Evolutionary conservation across 2,797 vertebrate species (phyloP), one percentile per base, ranked within the genome.

Genomic region (Cuculus canorus): DNA sequence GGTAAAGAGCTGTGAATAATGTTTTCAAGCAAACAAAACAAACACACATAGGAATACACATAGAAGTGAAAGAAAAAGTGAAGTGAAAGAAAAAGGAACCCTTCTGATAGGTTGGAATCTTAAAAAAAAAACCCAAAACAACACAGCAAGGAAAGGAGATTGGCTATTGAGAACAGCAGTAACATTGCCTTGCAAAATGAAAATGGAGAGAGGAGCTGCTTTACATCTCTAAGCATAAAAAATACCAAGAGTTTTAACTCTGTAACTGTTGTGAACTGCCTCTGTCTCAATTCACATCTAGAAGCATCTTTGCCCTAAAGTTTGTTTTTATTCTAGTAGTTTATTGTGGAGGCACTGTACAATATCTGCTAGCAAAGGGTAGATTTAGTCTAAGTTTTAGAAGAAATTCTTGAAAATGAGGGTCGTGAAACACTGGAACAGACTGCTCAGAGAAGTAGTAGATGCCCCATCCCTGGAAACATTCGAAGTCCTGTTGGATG

Each of bases 11-110:
- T 59, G 27, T 47, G 11, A 61, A 37, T 73, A 70, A 50, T 48
- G 6, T 68, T 89, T 82, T 89, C 37, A 88, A 78, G 28, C 59
- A 61, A 96, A 78, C 27, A 57, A 39, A 56, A 35, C 7, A 76
- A 91, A n/a, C 5, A 63, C 12, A 19, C 4, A 5, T 8, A 61
- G 12, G 14, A 82, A 33, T 45, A 63, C 13, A 47, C 12, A 21
- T 0, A 48, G 50, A 59, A 54, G 5, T 70, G 47, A 82, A 90
- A 82, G 25, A 33, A 48, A 64, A 88, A n/a, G 9, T 13, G 7
- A 92, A 93, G 37, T 15, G 39, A 92, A 93, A 91, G 53, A 33
- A 71, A 87, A 95, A 93, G 71, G 9, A 92, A 68, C 18, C 5
- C 7, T 53, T 76, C 35, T 91, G 56, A 61, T 53, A 66, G 30